These are phyloP conservation scores for Limnodromus scolopaceus DNA, from an alignment of 2,797 vertebrate species.

Conservation along the genomic window DNA sequence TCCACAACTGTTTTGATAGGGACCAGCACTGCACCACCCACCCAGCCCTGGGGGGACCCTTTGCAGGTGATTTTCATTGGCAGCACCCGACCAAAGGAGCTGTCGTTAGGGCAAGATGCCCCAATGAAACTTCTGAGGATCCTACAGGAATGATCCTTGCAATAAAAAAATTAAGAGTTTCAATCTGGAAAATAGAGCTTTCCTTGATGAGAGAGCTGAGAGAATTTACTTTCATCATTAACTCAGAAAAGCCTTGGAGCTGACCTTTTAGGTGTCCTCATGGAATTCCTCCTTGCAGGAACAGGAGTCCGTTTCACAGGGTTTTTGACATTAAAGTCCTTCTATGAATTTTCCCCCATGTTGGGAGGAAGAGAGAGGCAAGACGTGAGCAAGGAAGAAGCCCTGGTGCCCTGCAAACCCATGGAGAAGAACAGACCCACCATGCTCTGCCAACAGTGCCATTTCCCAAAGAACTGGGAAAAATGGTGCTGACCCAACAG, in stretches of 20 bases:
- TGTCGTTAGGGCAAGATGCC: not conserved
- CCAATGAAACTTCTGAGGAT: not conserved
- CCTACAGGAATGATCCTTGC: not conserved
- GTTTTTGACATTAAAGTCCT: not conserved
- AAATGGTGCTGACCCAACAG: not conserved
- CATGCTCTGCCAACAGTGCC: not conserved
- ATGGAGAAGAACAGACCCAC: not conserved
- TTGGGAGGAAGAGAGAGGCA: not conserved
- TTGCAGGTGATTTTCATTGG: not conserved
- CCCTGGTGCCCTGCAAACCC: not conserved
- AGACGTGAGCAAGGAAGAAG: not conserved
- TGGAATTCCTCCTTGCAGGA: not conserved
- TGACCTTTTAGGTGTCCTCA: not conserved
- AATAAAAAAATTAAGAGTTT: not conserved
- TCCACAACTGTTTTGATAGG: not conserved
- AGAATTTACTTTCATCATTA: not conserved
- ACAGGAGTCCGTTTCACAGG: fast-evolving
- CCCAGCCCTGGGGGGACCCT: too few relatives aligned
- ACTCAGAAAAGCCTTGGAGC: not conserved
- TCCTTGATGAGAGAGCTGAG: not conserved
- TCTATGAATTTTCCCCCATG: fast-evolving
- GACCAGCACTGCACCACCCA: not conserved
- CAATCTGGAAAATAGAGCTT: not conserved
- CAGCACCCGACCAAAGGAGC: fast-evolving
- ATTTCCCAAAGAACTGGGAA: not conserved